Evolutionary conservation across 2,113 vertebrate genomes (phyloP).

Genomic region (Cygnus buccinator): DNA sequence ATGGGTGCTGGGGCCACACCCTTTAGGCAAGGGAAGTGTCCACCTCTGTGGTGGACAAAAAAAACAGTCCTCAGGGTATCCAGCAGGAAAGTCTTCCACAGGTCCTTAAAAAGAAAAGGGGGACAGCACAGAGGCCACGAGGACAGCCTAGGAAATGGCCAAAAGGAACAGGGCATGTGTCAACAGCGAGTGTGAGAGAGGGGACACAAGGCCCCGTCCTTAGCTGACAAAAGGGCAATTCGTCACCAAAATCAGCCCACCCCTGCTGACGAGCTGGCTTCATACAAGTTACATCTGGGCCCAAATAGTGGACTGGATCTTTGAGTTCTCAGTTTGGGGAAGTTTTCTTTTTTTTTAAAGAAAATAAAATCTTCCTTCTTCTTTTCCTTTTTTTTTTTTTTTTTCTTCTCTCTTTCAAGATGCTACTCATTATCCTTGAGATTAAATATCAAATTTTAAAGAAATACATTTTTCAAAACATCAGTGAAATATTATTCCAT

Average conservation of each 20-base stretch:
- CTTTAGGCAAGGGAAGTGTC: background rate
- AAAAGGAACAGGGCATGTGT: background rate
- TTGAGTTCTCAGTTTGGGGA: background rate
- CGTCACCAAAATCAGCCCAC: background rate
- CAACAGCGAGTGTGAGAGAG: background rate
- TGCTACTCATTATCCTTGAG: background rate
- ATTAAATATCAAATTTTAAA: background rate
- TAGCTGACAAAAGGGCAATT: background rate
- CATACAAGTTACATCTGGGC: background rate
- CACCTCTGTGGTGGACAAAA: background rate
- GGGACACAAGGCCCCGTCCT: background rate
- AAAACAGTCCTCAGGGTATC: background rate
- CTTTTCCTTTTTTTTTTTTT: background rate
- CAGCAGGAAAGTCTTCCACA: background rate
- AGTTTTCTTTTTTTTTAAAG: background rate
- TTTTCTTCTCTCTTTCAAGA: background rate
- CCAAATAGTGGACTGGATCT: background rate
- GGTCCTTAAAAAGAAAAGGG: background rate
- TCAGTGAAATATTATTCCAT: background rate
- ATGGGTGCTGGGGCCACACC: fast-evolving
- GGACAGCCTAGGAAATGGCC: fast-evolving
- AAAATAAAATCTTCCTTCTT: too few species aligned
- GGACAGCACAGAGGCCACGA: fast-evolving
- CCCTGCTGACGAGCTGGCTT: background rate
- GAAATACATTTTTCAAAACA: too few species aligned